Conservation (phyloP, 1,140 invertebrate species). For the Euwallacea similis region DNA sequence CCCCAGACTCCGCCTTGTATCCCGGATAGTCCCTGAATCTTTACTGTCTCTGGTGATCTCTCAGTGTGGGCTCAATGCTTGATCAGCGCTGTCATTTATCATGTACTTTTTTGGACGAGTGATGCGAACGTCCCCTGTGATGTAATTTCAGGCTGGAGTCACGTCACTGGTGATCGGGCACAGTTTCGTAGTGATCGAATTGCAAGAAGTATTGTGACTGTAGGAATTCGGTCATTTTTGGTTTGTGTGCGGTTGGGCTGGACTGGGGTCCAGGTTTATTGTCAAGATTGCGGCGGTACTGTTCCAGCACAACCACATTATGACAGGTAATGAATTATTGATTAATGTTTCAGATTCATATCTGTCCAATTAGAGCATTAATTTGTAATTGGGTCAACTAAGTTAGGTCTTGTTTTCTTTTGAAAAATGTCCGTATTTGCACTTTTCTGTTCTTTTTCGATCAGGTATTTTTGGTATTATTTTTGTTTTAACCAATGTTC, state of each 20-base stretch:
- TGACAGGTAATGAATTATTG: not conserved
- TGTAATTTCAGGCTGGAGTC: not conserved
- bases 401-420: too few relatives aligned
- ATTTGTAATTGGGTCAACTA: too few relatives aligned
- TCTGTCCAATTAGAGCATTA: too few relatives aligned
- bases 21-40: conserved; percentile 39
- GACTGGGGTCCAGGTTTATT: not conserved
- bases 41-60: conserved; percentile 37
- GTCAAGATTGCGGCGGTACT: not conserved
- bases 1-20: conserved; percentile 35
- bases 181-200: too few relatives aligned
- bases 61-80: conserved; percentile 37
- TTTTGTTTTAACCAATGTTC: too few relatives aligned
- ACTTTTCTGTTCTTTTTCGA: too few relatives aligned
- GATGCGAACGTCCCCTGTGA: conserved; percentile 1
- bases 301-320: not conserved
- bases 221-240: not conserved
- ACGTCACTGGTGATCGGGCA: not conserved
- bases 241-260: not conserved
- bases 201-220: too few relatives aligned
- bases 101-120: not conserved
- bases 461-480: too few relatives aligned
- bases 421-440: too few relatives aligned
- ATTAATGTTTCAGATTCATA: not conserved
- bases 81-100: conserved; percentile 28